These are phyloP conservation scores for Mus minutoides DNA, from an alignment of 2,797 vertebrate genomes.

Conservation along the genomic window DNA sequence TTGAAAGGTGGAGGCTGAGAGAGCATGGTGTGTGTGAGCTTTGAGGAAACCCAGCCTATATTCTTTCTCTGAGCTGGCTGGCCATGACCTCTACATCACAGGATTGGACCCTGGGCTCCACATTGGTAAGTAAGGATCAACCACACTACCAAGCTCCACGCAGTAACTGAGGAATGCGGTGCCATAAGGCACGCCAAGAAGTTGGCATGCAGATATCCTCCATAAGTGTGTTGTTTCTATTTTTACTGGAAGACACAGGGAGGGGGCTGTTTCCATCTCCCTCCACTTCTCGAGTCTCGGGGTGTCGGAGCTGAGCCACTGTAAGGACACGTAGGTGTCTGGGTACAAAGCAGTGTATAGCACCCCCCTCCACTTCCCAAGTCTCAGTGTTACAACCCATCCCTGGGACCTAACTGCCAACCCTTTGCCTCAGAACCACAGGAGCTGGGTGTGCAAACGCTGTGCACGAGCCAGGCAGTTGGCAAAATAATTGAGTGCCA, in stretches of 20 bases:
- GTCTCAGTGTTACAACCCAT: background rate
- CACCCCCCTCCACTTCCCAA: background rate
- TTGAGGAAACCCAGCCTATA: background rate
- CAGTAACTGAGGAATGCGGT: background rate
- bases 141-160: accelerated
- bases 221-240: background rate
- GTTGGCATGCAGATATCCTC: background rate
- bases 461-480: conserved; percentile 58
- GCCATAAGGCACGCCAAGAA: background rate
- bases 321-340: background rate
- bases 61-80: background rate
- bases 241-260: conserved; percentile 25
- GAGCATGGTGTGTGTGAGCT: background rate
- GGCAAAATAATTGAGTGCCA: conserved; percentile 88
- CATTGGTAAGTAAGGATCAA: background rate
- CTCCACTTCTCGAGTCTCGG: background rate
- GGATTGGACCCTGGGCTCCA: background rate
- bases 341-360: background rate
- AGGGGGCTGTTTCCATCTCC: background rate
- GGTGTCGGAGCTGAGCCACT: background rate
- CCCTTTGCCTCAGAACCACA: background rate
- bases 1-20: background rate
- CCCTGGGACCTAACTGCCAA: background rate
- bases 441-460: conserved; percentile 39
- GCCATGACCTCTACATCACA: accelerated